Conservation (phyloP, 2,113 vertebrate species). For the Spilogale gracilis region DNA sequence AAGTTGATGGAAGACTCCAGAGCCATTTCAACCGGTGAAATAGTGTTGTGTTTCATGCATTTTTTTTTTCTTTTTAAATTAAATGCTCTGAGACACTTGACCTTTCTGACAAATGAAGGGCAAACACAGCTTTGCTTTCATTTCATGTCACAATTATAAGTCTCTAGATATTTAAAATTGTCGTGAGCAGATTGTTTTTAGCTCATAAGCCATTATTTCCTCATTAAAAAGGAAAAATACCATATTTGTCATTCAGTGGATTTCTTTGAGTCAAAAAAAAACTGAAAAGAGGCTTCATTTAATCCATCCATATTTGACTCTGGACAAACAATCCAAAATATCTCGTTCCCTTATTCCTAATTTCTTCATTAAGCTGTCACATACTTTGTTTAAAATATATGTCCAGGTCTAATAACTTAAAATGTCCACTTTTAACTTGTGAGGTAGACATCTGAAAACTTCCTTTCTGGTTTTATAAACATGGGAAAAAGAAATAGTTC, state of each 20-base stretch:
- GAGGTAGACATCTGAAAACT: not conserved
- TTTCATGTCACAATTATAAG: not conserved
- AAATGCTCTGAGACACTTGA: slow-evolving; percentile 79
- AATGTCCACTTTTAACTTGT: not conserved
- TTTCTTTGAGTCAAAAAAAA: slow-evolving; percentile 22
- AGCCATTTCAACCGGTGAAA: slow-evolving; percentile 81
- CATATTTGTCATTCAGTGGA: not conserved
- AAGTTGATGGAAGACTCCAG: slow-evolving; percentile 83
- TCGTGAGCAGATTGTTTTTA: not conserved
- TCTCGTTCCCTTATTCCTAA: not conserved
- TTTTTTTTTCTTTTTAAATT: slow-evolving; percentile 76
- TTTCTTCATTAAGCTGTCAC: not conserved
- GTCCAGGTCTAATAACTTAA: not conserved
- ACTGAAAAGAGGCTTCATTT: not conserved
- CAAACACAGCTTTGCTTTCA: slow-evolving; percentile 53
- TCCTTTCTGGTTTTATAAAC: not conserved
- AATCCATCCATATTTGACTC: not conserved
- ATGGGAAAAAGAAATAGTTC: not conserved
- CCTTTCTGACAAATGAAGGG: slow-evolving; percentile 78
- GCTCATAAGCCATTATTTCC: slow-evolving; percentile 26
- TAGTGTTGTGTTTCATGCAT: slow-evolving; percentile 53
- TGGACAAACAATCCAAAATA: not conserved
- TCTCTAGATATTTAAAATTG: slow-evolving; percentile 49
- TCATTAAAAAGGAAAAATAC: not conserved
- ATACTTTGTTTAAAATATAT: not conserved